These are phyloP conservation scores for Sitta europaea DNA, from an alignment of 2,113 vertebrate species.

Conservation along the genomic window DNA sequence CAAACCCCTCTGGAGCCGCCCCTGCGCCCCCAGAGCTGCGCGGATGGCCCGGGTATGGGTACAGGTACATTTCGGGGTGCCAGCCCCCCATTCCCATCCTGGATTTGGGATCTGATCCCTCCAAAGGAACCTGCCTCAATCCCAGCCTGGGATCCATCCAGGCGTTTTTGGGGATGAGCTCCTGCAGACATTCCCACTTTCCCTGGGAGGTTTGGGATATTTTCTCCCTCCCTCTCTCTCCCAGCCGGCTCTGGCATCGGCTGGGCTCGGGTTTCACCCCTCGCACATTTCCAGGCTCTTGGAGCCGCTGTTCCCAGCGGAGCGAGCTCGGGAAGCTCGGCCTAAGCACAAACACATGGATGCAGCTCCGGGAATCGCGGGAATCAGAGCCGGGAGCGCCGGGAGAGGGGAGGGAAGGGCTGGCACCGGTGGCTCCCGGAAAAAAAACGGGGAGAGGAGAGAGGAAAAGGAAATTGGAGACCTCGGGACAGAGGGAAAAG, in stretches of 20 bases:
- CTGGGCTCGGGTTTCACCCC: neutral
- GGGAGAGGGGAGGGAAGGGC: neutral
- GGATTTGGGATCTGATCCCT: neutral
- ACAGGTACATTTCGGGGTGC: too few species aligned
- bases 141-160: neutral
- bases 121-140: neutral
- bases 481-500: too few species aligned
- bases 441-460: too few species aligned
- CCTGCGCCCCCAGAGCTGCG: accelerated
- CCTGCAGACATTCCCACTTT: conserved; percentile 2
- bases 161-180: neutral
- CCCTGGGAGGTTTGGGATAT: neutral
- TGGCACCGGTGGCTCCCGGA: too few species aligned
- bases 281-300: neutral
- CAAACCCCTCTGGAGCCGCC: accelerated
- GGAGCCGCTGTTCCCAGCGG: conserved; percentile 25
- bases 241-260: neutral
- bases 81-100: neutral
- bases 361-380: neutral
- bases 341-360: conserved; percentile 30
- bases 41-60: accelerated
- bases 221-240: neutral
- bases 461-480: too few species aligned
- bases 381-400: too few species aligned
- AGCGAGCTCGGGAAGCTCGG: neutral